Conservation (phyloP, 1,140 invertebrate species). For the Caenorhabditis inopinata region DNA sequence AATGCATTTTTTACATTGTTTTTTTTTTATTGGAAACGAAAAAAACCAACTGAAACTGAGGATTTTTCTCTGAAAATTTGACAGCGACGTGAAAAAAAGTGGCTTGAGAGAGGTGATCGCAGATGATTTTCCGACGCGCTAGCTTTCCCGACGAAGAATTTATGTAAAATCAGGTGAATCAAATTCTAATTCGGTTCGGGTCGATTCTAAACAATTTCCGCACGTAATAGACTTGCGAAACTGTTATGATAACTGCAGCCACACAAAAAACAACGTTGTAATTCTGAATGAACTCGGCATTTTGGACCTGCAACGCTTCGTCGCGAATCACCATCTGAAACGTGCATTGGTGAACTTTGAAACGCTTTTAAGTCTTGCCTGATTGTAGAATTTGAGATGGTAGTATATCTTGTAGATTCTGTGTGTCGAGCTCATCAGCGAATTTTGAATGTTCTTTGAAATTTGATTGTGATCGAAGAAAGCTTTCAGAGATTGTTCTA, state of each 20-base stretch:
- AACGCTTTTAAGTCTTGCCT: not conserved
- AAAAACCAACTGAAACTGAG: too few species aligned
- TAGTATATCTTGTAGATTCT: conserved; percentile 13
- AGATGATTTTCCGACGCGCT: too few species aligned
- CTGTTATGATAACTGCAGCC: not conserved
- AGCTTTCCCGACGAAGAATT: too few species aligned
- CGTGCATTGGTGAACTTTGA: not conserved
- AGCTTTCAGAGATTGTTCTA: not conserved
- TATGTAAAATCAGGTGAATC: too few species aligned
- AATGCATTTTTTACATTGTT: too few species aligned
- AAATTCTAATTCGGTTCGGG: not conserved
- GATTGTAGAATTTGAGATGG: conserved; percentile 23
- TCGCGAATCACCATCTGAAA: not conserved
- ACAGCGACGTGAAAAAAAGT: too few species aligned
- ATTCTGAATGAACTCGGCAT: not conserved
- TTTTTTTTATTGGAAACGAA: too few species aligned
- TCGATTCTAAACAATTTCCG: not conserved
- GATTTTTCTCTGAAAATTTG: too few species aligned
- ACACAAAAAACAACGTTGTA: not conserved
- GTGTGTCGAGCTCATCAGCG: not conserved
- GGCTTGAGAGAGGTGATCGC: too few species aligned
- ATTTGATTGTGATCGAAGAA: conserved; percentile 4
- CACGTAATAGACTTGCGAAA: not conserved
- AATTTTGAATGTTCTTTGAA: conserved; percentile 17
- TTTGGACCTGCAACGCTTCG: not conserved